These are phyloP conservation scores for Novumbra hubbsi DNA, from an alignment of 2,797 vertebrate species.

Conservation along the genomic window DNA sequence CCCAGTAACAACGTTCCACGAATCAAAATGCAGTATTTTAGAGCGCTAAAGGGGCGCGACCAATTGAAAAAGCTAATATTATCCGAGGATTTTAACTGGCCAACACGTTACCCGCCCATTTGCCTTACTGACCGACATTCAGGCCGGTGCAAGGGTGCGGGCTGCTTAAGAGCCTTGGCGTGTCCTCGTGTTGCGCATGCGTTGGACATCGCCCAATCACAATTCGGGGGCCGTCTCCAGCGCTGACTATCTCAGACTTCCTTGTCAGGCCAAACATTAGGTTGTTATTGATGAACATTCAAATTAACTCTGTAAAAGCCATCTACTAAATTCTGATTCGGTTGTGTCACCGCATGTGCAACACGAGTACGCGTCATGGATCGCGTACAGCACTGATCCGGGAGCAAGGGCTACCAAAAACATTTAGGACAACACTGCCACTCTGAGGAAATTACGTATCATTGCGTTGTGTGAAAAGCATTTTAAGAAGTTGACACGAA, in stretches of 20 bases:
- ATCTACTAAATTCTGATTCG: no score
- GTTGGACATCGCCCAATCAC: no score
- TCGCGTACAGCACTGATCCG: background rate
- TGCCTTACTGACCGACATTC: conserved; percentile 76
- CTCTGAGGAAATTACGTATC: background rate
- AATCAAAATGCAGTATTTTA: conserved; percentile 50
- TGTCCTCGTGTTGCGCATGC: no score
- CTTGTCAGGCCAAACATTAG: no score
- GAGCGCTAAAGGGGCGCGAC: conserved; percentile 66
- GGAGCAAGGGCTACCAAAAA: background rate
- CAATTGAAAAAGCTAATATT: conserved; percentile 52
- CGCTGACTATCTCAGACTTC: no score
- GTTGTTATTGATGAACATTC: no score
- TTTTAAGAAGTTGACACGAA: background rate
- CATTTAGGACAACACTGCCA: background rate
- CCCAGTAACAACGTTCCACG: conserved; percentile 69
- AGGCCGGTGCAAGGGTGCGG: conserved; percentile 14
- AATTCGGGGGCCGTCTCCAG: no score
- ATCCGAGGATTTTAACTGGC: conserved; percentile 30
- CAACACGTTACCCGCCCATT: conserved; percentile 48
- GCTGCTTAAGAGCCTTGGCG: no score
- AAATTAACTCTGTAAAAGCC: no score
- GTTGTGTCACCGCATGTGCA: no score
- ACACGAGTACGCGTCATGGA: no score
- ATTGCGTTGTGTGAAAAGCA: background rate